A percentile compares a stretch with the other conserved stretches of the same genome.
Evolutionary conservation across 2,797 vertebrate genomes (phyloP).

Genomic region (Eutrigla gurnardus): DNA sequence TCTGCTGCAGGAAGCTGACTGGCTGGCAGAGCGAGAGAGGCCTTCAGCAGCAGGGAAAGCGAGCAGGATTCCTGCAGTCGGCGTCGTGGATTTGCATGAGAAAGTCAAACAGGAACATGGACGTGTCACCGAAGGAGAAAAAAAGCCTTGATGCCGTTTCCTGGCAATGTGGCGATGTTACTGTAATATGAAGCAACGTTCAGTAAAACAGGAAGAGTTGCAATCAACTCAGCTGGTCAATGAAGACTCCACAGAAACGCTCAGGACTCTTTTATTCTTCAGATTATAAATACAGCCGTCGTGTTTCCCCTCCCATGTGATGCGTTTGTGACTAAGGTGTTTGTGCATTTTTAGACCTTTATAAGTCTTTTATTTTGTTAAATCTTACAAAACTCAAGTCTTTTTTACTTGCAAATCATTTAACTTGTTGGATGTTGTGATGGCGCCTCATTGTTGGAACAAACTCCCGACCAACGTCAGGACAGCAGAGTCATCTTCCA

Average conservation of each 20-base stretch:
- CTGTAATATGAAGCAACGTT: slow-evolving; percentile 65
- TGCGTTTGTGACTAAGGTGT: not conserved
- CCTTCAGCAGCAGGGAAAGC: slow-evolving; percentile 68
- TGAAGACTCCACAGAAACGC: not conserved
- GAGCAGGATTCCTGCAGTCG: slow-evolving; percentile 45
- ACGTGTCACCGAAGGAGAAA: slow-evolving; percentile 23
- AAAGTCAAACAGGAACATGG: slow-evolving; percentile 11
- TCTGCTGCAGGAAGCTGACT: slow-evolving; percentile 80
- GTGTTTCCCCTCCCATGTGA: not conserved
- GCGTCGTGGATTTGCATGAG: slow-evolving; percentile 41
- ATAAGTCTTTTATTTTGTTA: slow-evolving; percentile 24
- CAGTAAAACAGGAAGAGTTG: slow-evolving; percentile 71
- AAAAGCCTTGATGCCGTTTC: slow-evolving; percentile 25
- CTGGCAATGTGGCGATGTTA: slow-evolving; percentile 60
- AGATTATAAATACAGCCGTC: not conserved
- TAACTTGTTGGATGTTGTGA: too few relatives aligned
- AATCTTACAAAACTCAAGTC: slow-evolving; percentile 10
- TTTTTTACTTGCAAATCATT: not conserved
- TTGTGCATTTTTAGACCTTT: not conserved
- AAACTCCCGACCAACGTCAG: too few relatives aligned
- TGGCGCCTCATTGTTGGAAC: too few relatives aligned
- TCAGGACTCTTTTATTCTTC: too few relatives aligned
- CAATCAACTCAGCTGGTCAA: slow-evolving; percentile 42
- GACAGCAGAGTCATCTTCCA: too few relatives aligned
- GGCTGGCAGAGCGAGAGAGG: slow-evolving; percentile 64